Base-by-base conservation (phyloP, 92 coral and sea anemone species). In the Galaxea fascicularis region DNA sequence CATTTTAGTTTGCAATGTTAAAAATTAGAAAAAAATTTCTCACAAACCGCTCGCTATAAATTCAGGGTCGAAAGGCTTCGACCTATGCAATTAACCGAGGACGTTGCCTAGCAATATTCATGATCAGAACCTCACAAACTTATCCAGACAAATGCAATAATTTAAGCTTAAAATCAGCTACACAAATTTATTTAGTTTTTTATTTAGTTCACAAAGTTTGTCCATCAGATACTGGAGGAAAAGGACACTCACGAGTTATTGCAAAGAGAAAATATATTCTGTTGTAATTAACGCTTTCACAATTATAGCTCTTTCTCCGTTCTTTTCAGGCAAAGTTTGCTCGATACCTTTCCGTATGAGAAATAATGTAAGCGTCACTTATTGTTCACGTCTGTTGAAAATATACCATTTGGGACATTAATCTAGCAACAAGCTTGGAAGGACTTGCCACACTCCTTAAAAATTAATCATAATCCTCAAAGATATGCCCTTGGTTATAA, bases 81-180 rank as follows among this genome's bases (percentile, higher is more conserved):
- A 28, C 44, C 20, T 28, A 27, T 14, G 14, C 17, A 18, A 0
- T 31, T 15, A 4, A 29, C 0, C 22, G 10, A 63, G 26, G 26
- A 7, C 17, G 29, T 76, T 76, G 26, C 81, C 20, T 56, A 39
- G 80, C 66, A 57, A 57, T n/a, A n/a, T 31, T 56, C 18, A 76
- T 76, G 69, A 35, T 21, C 17, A 18, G 13, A 35, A n/a, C n/a
- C 29, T 75, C 31, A 44, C 8, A 39, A 24, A 59, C 22, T n/a
- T 24, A 58, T 39, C 52, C 27, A 6, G 22, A 30, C 11, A 56
- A 28, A 75, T 31, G 29, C 56, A 29, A 20, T 75, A 31, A 27
- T 46, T 31, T 24, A 27, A 29, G 8, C 51, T 20, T 44, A 35
- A 57, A 76, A 31, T 6, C 69, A 76, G 69, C 51, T 21, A 31